Conservation (phyloP, 2,888 invertebrate species). For the Lasioglossum leucozonium region DNA sequence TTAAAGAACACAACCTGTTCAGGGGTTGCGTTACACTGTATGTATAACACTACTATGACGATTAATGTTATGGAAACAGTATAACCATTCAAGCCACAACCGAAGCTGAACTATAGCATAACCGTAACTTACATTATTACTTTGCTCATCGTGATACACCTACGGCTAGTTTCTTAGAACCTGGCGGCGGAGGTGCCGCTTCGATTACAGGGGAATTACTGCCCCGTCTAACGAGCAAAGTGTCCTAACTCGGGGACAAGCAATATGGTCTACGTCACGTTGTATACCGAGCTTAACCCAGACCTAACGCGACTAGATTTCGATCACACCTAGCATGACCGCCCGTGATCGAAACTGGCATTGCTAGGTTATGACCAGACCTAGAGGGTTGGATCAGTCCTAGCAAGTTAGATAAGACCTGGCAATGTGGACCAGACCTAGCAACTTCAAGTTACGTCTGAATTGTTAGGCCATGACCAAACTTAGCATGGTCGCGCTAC, state of each 20-base stretch:
- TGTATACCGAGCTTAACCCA: background rate
- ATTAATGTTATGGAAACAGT: conserved; percentile 6
- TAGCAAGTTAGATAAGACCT: no score
- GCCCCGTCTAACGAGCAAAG: background rate
- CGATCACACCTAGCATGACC: background rate
- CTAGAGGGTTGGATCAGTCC: no score
- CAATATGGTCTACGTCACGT: background rate
- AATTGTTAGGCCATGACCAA: no score
- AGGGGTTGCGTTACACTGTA: background rate
- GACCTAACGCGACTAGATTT: background rate
- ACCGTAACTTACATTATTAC: conserved; percentile 9
- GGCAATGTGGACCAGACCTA: no score
- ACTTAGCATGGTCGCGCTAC: no score
- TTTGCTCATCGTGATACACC: background rate
- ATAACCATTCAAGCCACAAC: background rate
- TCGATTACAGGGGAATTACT: background rate
- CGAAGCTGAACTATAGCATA: background rate
- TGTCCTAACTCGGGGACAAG: background rate
- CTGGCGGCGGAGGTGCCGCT: background rate
- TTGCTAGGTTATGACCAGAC: no score
- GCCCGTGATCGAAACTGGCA: no score
- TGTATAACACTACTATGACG: background rate
- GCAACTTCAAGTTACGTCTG: no score
- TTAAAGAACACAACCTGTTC: conserved; percentile 13
- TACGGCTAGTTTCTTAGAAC: background rate